These are phyloP conservation scores for Phainopepla nitens DNA, from an alignment of 2,113 vertebrate genomes.

Conservation along the genomic window DNA sequence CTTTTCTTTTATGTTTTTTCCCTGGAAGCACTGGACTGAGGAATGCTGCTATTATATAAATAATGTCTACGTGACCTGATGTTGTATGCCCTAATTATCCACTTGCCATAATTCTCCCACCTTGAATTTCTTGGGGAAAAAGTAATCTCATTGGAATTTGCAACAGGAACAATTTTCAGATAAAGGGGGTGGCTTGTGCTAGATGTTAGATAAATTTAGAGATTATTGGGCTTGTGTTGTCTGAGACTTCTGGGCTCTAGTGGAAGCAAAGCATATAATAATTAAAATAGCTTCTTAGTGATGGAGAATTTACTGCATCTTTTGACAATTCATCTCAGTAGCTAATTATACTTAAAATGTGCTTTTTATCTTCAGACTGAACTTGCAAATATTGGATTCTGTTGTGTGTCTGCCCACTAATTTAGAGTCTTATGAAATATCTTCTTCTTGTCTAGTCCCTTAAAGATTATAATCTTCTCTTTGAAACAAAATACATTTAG, in stretches of 20 bases:
- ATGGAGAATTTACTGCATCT: slow-evolving; percentile 34
- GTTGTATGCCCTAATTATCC: background rate
- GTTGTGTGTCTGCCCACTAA: slow-evolving; percentile 32
- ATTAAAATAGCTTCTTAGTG: slow-evolving; percentile 33
- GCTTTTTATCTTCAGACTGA: slow-evolving; percentile 45
- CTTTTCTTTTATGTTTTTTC: background rate
- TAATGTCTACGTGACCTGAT: background rate
- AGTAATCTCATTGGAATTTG: background rate
- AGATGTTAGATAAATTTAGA: background rate
- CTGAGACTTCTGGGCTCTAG: background rate
- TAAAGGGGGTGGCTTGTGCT: background rate
- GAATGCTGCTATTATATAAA: background rate
- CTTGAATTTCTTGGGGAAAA: background rate
- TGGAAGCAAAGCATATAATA: background rate
- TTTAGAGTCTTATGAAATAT: slow-evolving; percentile 26
- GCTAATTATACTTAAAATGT: slow-evolving; percentile 26
- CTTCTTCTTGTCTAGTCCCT: slow-evolving; percentile 25
- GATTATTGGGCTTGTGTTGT: background rate
- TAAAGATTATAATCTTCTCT: slow-evolving; percentile 52
- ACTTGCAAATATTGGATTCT: slow-evolving; percentile 37
- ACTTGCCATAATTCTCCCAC: background rate
- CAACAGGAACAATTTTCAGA: background rate
- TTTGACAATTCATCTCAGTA: slow-evolving; percentile 16
- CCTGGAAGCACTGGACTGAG: background rate
- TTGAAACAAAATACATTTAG: slow-evolving; percentile 20